These are phyloP conservation scores for Dryocosmus kuriphilus DNA, from an alignment of 2,888 invertebrate species.

Conservation along the genomic window DNA sequence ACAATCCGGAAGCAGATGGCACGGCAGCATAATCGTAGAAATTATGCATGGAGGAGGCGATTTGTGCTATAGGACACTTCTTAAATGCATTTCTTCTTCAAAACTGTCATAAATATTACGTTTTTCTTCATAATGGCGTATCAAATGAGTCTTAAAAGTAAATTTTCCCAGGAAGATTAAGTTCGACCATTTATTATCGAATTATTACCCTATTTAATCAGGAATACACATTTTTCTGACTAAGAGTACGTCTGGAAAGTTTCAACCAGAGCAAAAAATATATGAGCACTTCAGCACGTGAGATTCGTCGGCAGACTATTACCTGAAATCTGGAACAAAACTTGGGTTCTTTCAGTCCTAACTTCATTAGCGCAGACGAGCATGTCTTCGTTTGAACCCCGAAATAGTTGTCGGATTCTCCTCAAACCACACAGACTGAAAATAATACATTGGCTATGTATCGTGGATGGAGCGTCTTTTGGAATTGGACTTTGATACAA, in stretches of 20 bases:
- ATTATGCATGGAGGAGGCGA: conserved; percentile 28
- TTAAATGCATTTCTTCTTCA: conserved; percentile 35
- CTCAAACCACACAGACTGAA: neutral
- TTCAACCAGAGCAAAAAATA: neutral
- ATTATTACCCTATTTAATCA: neutral
- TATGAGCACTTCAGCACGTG: neutral
- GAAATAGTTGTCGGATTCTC: conserved; percentile 20
- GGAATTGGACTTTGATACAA: conserved; percentile 31
- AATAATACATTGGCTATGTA: conserved; percentile 7
- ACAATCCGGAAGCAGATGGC: conserved; percentile 15
- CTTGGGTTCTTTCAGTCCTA: conserved; percentile 1
- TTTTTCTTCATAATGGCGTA: neutral
- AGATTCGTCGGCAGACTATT: neutral
- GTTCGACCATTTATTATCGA: neutral
- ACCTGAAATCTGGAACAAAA: neutral
- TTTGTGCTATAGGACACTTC: conserved; percentile 27
- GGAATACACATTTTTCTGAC: neutral
- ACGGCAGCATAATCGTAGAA: conserved; percentile 21
- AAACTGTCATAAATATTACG: conserved; percentile 3
- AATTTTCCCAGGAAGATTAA: neutral
- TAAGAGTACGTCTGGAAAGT: neutral
- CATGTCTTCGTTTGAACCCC: neutral
- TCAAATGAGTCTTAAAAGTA: neutral
- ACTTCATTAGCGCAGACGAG: conserved; percentile 16
- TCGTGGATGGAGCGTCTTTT: conserved; percentile 5